Evolutionary conservation across 1,140 invertebrate species (phyloP), one percentile per base, ranked within the genome.

Genomic region (Planococcus citri): DNA sequence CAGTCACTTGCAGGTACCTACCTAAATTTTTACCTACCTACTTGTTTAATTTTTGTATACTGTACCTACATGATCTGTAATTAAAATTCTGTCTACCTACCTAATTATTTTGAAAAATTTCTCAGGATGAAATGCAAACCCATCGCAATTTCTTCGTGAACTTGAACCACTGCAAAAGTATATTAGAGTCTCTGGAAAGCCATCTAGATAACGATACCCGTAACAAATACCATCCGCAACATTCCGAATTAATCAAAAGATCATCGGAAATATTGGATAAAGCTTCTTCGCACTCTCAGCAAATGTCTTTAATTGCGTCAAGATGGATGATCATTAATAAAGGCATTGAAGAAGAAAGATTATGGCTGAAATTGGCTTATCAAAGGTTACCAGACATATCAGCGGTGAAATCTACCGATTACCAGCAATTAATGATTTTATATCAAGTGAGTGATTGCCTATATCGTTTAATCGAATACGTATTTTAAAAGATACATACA

Each of bases 121-220:
- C 70, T 60, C 51, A 73, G 74, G 88, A 92, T 74, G 91, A 92
- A 79, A 89, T 93, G 78, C 89, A 92, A 73, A 93, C 91, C 75
- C 89, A 92, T 75, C 82, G 90, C 57, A 91, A 91, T 75, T 92
- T 93, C 78, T 93, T 94, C 75, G 87, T 90, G 0, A 92, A 91
- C 74, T 77, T 94, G 10, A 92, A 89, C 74, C 89, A 92, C 71
- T 93, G 91, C 74, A 82, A 87, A 74, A 86, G 86, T 24, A 90
- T 92, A 72, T 78, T 94, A 21, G 90, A 93, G 77, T 91, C 90
- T 0, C 76, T 94, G 17, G 90, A 92, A 78, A 86, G 86, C 72
- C 90, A 91, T 78, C 79, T 93, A 14, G 91, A 93, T 75, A 82
- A 79, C 20, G 88, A 89, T 76, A 92, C 90, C 0, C 83, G 87